Base-by-base conservation (phyloP, 2,797 vertebrate species). In the Melanotaenia maccullochi region DNA sequence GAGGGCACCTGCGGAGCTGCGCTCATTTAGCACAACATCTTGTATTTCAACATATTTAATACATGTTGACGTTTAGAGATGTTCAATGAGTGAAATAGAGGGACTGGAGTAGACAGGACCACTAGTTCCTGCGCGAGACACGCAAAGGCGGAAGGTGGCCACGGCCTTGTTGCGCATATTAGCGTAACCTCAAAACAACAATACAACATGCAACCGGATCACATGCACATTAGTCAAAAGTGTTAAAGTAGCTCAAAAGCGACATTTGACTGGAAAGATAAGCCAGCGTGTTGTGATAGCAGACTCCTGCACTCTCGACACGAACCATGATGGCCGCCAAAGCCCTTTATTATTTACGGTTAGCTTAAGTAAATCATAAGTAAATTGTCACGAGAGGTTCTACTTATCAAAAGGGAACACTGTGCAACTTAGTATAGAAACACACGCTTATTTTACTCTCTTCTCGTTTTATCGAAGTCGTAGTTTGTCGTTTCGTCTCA, bases 1-100 rank as follows among this genome's bases (percentile, higher is more conserved):
- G 84, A 84, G 84, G 79, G 69, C 77, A 76, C 70, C 54, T 57
- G 9, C 4, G 2, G 32, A 57, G 1, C 22, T 4, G 0, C 69
- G 25, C 13, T 35, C n/a, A 77, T 36, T 16, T 1, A 11, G 33
- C 4, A 28, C 25, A 18, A 52, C 20, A 18, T 1, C 33, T 11
- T 9, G 9, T 0, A 24, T 22, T 35, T 24, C 30, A 8, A 16
- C 18, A 9, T 16, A 9, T 11, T 32, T 32, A 65, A 5, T 7
- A 38, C 38, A n/a, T 3, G 11, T 9, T 3, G 2, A 42, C 9
- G 9, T 0, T 16, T 14, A 28, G 6, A 60, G 6, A 9, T 9
- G 22, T n/a, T 33, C 1, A 9, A 3, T 4, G 2, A 42, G 12
- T 30, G 8, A 16, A 4, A 47, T 11, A 32, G 3, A 40, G 8